Conservation (phyloP, 2,888 invertebrate genomes). For the Colletes collaris region DNA sequence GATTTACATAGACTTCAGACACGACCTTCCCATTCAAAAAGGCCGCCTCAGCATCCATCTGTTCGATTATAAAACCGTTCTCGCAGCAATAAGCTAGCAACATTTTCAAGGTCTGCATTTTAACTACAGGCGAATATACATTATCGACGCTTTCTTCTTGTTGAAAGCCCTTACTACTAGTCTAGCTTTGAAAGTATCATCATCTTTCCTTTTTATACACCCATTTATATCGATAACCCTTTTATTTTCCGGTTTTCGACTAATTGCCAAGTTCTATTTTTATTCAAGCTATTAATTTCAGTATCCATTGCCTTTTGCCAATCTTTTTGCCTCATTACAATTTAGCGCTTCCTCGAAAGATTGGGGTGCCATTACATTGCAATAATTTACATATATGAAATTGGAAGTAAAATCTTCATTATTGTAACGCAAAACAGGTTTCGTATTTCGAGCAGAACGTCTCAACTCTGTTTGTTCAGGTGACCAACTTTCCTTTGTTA, state of each 20-base stretch:
- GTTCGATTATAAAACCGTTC: neutral
- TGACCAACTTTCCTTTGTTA: no score
- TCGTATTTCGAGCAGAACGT: no score
- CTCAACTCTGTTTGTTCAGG: no score
- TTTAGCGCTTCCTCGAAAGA: slow-evolving; percentile 28
- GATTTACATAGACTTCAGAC: slow-evolving; percentile 7
- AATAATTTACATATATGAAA: slow-evolving; percentile 34
- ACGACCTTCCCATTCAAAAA: slow-evolving; percentile 6
- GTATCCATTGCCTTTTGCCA: slow-evolving; percentile 46
- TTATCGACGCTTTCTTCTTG: slow-evolving; percentile 35
- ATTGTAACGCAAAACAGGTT: no score
- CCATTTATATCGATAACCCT: slow-evolving; percentile 42
- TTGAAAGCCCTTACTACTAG: slow-evolving; percentile 43
- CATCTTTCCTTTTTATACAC: slow-evolving; percentile 1
- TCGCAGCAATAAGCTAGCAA: slow-evolving; percentile 15
- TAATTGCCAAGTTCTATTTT: neutral
- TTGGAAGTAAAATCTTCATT: neutral
- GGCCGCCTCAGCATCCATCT: slow-evolving; percentile 29
- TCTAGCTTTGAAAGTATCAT: slow-evolving; percentile 35
- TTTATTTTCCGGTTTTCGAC: slow-evolving; percentile 7
- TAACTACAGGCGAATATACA: slow-evolving; percentile 30
- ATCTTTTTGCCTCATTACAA: slow-evolving; percentile 12
- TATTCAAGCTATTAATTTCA: slow-evolving; percentile 7
- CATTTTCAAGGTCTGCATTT: slow-evolving; percentile 26
- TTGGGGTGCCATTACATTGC: slow-evolving; percentile 16